These are phyloP conservation scores for Arctopsyche grandis DNA, from an alignment of 1,140 invertebrate genomes.

Conservation along the genomic window DNA sequence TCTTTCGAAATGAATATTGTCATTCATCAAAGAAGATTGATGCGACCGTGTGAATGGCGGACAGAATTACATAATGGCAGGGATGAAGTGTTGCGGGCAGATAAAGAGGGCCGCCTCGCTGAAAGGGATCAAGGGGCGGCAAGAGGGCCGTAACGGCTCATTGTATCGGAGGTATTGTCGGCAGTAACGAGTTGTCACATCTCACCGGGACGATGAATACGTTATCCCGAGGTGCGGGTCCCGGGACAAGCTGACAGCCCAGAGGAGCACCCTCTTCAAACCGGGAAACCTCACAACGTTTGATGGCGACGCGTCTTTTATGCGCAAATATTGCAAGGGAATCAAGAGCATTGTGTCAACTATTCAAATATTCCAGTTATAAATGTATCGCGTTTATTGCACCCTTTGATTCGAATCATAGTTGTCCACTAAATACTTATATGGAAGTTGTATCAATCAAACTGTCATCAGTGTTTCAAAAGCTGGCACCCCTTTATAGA, in stretches of 20 bases:
- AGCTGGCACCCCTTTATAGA: no score
- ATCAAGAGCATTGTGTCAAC: no score
- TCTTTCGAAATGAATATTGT: conserved; percentile 50
- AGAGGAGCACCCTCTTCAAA: not conserved
- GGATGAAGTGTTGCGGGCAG: conserved; percentile 52
- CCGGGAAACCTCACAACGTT: not conserved
- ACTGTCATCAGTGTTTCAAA: no score
- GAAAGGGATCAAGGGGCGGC: conserved; percentile 27
- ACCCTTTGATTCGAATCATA: no score
- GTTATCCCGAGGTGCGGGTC: conserved; percentile 38
- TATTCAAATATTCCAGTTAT: no score
- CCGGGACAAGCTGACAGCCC: not conserved
- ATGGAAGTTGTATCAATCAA: no score
- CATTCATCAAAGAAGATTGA: conserved; percentile 54
- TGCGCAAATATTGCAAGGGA: no score
- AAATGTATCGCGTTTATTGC: no score
- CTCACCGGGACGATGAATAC: conserved; percentile 35
- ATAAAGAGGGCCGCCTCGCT: conserved; percentile 38
- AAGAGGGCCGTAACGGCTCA: conserved; percentile 40
- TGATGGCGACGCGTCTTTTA: not conserved
- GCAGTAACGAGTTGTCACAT: conserved; percentile 48
- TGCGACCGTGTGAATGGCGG: conserved; percentile 46
- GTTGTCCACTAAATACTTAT: no score
- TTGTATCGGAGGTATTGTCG: conserved; percentile 47
- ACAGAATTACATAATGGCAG: conserved; percentile 12